Conservation (phyloP, 2,888 invertebrate genomes). For the Melieria picta region DNA sequence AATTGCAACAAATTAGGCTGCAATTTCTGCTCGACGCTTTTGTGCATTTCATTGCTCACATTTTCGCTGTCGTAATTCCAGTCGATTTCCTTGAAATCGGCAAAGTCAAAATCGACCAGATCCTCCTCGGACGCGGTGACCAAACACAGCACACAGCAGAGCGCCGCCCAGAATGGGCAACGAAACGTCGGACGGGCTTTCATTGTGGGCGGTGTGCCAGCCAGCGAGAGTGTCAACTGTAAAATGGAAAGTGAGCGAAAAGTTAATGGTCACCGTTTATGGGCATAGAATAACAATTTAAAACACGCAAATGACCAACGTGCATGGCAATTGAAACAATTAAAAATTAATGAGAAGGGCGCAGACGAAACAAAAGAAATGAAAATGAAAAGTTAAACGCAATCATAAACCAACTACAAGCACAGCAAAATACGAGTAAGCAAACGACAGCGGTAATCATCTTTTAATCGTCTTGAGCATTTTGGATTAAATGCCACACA, state of each 20-base stretch:
- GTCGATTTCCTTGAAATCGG: slow-evolving; percentile 60
- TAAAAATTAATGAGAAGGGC: too few relatives aligned
- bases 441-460: too few relatives aligned
- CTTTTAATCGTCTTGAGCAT: too few relatives aligned
- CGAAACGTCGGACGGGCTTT: slow-evolving; percentile 46
- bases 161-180: slow-evolving; percentile 52
- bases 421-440: too few relatives aligned
- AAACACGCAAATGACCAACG: too few relatives aligned
- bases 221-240: neutral
- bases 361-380: too few relatives aligned
- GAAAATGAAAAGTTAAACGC: too few relatives aligned
- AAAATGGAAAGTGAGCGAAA: neutral
- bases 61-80: slow-evolving; percentile 53
- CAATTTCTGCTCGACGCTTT: slow-evolving; percentile 27
- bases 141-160: slow-evolving; percentile 52
- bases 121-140: slow-evolving; percentile 51
- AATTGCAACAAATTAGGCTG: slow-evolving; percentile 27
- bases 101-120: slow-evolving; percentile 56
- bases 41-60: slow-evolving; percentile 27
- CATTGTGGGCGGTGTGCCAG: slow-evolving; percentile 40
- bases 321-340: too few relatives aligned
- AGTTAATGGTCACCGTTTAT: too few relatives aligned
- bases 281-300: too few relatives aligned
- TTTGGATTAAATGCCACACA: too few relatives aligned
- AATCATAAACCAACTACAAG: too few relatives aligned